These are phyloP conservation scores for Pseudorectes ferrugineus DNA, from an alignment of 2,113 vertebrate species.

Conservation along the genomic window DNA sequence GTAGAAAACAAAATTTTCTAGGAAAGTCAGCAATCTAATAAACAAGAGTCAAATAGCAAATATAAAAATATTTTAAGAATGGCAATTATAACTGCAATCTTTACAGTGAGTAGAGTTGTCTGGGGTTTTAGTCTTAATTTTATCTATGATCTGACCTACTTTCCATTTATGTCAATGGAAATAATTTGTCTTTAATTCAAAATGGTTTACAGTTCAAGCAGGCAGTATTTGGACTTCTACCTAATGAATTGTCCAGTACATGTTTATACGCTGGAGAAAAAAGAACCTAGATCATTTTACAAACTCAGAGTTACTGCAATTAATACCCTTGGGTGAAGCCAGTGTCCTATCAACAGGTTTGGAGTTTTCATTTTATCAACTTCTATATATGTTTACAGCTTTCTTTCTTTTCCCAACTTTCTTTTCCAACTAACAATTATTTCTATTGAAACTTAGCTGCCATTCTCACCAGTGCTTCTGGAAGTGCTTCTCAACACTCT, in stretches of 20 bases:
- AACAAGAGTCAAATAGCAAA: neutral
- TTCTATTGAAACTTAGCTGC: neutral
- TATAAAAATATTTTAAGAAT: neutral
- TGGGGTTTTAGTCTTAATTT: neutral
- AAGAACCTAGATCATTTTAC: neutral
- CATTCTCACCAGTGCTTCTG: neutral
- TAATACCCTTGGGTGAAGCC: neutral
- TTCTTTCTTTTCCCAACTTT: neutral
- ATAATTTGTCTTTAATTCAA: neutral
- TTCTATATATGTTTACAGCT: neutral
- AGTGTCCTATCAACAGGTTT: neutral
- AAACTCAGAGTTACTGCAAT: neutral
- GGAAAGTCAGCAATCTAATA: neutral
- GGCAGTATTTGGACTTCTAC: neutral
- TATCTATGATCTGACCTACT: neutral
- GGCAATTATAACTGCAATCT: neutral
- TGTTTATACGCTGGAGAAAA: neutral
- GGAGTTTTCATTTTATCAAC: neutral
- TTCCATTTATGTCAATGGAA: neutral
- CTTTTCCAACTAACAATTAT: neutral
- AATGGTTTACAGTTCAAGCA: neutral
- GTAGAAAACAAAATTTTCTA: neutral
- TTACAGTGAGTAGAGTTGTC: neutral
- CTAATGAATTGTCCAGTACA: neutral
- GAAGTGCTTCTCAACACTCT: neutral